A percentile compares a stretch with the other conserved stretches of the same genome.
Conservation (phyloP, 2,888 invertebrate species). For the Metacarcinus magister region DNA sequence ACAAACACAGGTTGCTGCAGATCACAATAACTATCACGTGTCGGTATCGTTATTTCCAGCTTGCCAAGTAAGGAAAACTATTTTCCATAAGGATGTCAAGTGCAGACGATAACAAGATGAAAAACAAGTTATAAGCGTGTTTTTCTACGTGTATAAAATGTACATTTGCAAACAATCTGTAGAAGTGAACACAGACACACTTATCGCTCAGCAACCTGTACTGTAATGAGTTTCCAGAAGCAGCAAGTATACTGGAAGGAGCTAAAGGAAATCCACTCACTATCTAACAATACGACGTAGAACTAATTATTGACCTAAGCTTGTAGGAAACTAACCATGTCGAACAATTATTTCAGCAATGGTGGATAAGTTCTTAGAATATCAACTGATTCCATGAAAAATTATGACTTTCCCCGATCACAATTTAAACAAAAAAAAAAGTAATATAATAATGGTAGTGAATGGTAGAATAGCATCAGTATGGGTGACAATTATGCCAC, state of each 20-base stretch:
- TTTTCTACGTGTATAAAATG: not conserved
- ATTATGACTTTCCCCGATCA: not conserved
- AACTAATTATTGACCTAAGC: not conserved
- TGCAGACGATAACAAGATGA: not conserved
- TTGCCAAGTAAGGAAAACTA: not conserved
- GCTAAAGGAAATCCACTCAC: not conserved
- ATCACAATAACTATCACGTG: not conserved
- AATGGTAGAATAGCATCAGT: not conserved
- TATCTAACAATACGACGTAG: not conserved
- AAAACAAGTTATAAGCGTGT: not conserved
- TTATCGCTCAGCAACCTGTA: not conserved
- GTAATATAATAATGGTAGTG: not conserved
- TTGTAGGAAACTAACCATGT: not conserved
- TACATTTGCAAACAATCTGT: not conserved
- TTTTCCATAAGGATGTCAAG: not conserved
- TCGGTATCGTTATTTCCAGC: not conserved
- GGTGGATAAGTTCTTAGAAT: not conserved
- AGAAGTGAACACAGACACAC: not conserved
- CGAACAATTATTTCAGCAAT: not conserved
- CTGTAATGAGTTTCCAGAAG: not conserved
- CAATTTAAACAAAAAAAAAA: not conserved
- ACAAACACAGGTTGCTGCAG: not conserved
- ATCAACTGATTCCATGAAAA: not conserved
- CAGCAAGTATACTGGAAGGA: not conserved
- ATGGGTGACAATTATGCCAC: not conserved